A percentile compares a stretch with the other conserved stretches of the same genome.
Conservation (phyloP, 2,888 invertebrate genomes). For the Zygothrica quintamaculata region DNA sequence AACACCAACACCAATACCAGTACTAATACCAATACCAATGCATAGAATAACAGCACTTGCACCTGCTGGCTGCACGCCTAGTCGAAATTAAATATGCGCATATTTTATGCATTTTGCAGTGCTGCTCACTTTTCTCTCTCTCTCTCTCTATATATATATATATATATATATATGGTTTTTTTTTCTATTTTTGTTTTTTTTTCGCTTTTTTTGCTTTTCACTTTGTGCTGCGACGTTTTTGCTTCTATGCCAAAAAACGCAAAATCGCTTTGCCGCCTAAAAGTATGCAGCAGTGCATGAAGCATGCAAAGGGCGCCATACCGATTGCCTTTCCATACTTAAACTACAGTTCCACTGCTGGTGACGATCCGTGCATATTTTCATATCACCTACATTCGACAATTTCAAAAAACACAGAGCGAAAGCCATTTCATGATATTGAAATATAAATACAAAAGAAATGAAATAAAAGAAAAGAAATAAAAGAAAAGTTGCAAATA, state of each 20-base stretch:
- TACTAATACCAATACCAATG: constrained; percentile 14
- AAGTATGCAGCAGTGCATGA: constrained; percentile 75
- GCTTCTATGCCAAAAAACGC: constrained; percentile 63
- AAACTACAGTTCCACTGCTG: constrained; percentile 32
- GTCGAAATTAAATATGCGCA: constrained; percentile 78
- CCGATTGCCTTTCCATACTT: constrained; percentile 55
- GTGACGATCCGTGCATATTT: constrained; percentile 28
- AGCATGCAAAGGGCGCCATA: constrained; percentile 66
- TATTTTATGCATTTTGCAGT: constrained; percentile 75
- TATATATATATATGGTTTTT: too few relatives aligned
- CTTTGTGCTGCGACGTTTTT: constrained; percentile 43
- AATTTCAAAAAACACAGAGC: not conserved
- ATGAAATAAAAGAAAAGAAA: too few relatives aligned
- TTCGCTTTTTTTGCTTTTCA: constrained; percentile 19
- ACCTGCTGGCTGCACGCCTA: constrained; percentile 69
- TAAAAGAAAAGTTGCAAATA: too few relatives aligned
- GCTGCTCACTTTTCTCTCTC: constrained; percentile 64
- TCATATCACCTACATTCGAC: constrained; percentile 23
- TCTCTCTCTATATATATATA: constrained; percentile 15
- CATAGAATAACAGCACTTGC: constrained; percentile 37
- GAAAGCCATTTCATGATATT: too few relatives aligned
- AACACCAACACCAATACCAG: constrained; percentile 9
- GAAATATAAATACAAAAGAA: too few relatives aligned
- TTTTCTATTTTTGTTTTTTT: constrained; percentile 12
- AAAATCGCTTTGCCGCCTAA: constrained; percentile 78